phyloP scores from a whole-genome alignment of 2,888 invertebrate genomes.

The Oxytorus armatus region DNA sequence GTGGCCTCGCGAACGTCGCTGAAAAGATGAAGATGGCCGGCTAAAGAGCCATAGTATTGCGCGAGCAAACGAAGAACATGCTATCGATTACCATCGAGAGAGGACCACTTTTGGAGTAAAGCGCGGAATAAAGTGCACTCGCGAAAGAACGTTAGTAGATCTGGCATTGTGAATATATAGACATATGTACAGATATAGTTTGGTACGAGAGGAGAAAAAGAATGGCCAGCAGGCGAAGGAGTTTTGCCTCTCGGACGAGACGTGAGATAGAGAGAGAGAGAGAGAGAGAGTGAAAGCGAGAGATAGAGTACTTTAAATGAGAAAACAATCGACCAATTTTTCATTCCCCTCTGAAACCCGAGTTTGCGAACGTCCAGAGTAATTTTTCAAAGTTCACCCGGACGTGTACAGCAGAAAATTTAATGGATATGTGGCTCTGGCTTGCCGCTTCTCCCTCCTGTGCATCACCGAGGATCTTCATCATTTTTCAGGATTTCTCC shows the following conservation, averaged over 20 bases:
- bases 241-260: constrained; percentile 20
- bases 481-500: constrained; percentile 52
- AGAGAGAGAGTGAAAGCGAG: too few relatives aligned
- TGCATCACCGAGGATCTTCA: neutral
- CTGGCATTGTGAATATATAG: neutral
- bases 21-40: constrained; percentile 54
- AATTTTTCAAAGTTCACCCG: constrained; percentile 59
- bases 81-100: constrained; percentile 67
- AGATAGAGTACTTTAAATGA: constrained; percentile 44
- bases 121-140: constrained; percentile 63
- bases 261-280: too few relatives aligned
- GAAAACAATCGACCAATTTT: constrained; percentile 67
- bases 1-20: constrained; percentile 7
- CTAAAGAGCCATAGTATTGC: constrained; percentile 35
- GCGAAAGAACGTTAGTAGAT: constrained; percentile 22
- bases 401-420: constrained; percentile 44
- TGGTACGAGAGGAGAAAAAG: constrained; percentile 23
- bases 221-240: constrained; percentile 34
- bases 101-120: constrained; percentile 61
- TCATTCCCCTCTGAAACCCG: constrained; percentile 37
- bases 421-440: constrained; percentile 37
- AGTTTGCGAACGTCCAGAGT: constrained; percentile 44
- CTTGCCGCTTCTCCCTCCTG: constrained; percentile 2
- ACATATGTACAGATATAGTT: constrained; percentile 22
- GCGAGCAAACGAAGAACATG: constrained; percentile 34